Percentiles rank a stretch among this genome's conserved stretches.
phyloP scores from a whole-genome alignment of 2,888 invertebrate species.

The Dryomyza anilis region DNA sequence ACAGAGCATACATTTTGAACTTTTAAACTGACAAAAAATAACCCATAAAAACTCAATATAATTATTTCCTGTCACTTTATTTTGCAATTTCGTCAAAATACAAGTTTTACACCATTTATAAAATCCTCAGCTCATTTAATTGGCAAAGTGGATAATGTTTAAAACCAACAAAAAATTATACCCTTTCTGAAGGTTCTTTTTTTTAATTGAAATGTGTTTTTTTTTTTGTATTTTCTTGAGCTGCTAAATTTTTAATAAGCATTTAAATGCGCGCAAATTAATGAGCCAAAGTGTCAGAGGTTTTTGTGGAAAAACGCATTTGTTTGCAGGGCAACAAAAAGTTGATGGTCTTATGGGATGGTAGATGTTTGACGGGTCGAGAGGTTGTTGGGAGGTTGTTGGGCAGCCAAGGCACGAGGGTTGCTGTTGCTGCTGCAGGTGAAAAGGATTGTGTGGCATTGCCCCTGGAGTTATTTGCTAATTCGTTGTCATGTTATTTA shows the following conservation, averaged over 20 bases:
- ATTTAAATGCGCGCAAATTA: constrained; percentile 44
- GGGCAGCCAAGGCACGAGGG: too few relatives aligned
- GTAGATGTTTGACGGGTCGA: too few relatives aligned
- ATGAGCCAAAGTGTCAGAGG: constrained; percentile 46
- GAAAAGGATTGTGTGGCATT: constrained; percentile 21
- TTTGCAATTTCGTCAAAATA: too few relatives aligned
- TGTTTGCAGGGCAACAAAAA: too few relatives aligned
- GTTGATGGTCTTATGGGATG: too few relatives aligned
- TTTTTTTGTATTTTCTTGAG: not conserved
- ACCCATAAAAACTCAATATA: too few relatives aligned
- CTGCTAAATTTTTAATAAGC: constrained; percentile 33
- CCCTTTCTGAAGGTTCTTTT: not conserved
- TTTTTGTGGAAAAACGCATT: constrained; percentile 25
- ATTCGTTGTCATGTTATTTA: constrained; percentile 44
- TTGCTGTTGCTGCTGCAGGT: not conserved
- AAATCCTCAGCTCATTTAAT: not conserved
- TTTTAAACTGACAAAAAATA: too few relatives aligned
- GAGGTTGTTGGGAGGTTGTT: too few relatives aligned
- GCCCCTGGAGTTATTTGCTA: constrained; percentile 20
- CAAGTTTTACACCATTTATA: not conserved
- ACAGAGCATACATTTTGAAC: too few relatives aligned
- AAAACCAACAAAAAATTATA: too few relatives aligned
- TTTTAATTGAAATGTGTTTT: not conserved
- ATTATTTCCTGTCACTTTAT: too few relatives aligned
- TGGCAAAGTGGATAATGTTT: too few relatives aligned